These are phyloP conservation scores for Microctenopoma stevenorrisi DNA, from an alignment of 2,797 vertebrate genomes.

Conservation along the genomic window DNA sequence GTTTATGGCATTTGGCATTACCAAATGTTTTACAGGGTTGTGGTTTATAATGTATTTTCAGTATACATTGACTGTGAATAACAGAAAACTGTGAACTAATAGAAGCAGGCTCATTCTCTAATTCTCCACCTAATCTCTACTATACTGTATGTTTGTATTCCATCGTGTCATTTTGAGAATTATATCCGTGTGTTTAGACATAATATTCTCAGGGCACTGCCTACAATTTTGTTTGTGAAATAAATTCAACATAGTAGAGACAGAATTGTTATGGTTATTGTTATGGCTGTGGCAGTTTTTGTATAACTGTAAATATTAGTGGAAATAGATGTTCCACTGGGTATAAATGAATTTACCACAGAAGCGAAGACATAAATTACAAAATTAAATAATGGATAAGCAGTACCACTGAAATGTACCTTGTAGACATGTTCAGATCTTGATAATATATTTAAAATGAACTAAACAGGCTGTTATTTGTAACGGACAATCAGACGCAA, in stretches of 20 bases:
- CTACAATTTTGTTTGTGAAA: constrained; percentile 50
- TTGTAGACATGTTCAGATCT: constrained; percentile 2
- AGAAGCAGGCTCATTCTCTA: constrained; percentile 7
- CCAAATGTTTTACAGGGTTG: constrained; percentile 27
- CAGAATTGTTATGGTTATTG: neutral
- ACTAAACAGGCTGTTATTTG: constrained; percentile 8
- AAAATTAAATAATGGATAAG: neutral
- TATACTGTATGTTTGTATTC: constrained; percentile 31
- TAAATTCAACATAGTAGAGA: constrained; percentile 18
- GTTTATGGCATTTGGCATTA: constrained; percentile 10
- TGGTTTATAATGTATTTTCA: constrained; percentile 36
- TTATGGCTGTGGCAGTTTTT: constrained; percentile 27
- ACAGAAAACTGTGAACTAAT: constrained; percentile 67
- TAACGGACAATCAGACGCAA: constrained; percentile 13
- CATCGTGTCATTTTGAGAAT: constrained; percentile 32
- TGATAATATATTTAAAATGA: constrained; percentile 8
- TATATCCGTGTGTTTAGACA: constrained; percentile 40
- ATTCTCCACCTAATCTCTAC: constrained; percentile 1
- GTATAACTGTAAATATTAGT: constrained; percentile 35
- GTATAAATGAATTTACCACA: constrained; percentile 8
- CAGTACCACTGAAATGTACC: neutral
- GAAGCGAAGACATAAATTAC: neutral
- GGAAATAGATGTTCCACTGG: constrained; percentile 23
- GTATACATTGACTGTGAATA: constrained; percentile 53
- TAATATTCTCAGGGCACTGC: constrained; percentile 68